These are phyloP conservation scores for Pterocles orientalis DNA, from an alignment of 2,113 vertebrate genomes.

Conservation along the genomic window DNA sequence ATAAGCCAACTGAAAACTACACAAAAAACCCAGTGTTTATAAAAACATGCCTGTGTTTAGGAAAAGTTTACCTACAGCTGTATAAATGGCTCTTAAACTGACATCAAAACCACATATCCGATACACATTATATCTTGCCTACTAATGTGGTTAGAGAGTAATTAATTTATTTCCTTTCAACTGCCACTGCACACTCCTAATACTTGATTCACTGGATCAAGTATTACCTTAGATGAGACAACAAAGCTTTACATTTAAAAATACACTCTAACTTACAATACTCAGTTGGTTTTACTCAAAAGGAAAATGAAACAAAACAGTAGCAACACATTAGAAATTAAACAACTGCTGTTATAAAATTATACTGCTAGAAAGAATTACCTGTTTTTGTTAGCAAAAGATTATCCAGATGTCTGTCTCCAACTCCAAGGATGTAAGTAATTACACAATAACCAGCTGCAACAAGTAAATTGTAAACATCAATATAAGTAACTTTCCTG, in stretches of 20 bases:
- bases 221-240: not conserved
- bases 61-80: not conserved
- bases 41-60: not conserved
- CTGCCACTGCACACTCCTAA: not conserved
- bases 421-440: constrained; percentile 97
- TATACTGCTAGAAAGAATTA: constrained; percentile 45
- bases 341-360: not conserved
- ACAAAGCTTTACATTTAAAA: not conserved
- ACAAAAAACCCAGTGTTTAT: not conserved
- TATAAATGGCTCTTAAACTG: not conserved
- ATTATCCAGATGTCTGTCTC: constrained; percentile 97
- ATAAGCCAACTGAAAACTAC: not conserved
- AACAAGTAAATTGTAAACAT: constrained; percentile 25
- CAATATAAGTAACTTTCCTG: not conserved
- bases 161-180: not conserved
- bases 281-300: not conserved
- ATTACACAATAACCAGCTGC: constrained; percentile 98
- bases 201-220: not conserved
- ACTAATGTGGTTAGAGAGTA: not conserved
- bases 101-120: not conserved
- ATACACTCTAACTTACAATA: not conserved
- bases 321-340: not conserved
- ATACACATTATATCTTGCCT: not conserved
- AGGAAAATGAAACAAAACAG: not conserved
- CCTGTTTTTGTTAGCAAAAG: constrained; percentile 94